Evolutionary conservation across 2,888 invertebrate genomes (phyloP).

Genomic region (Leucoma salicis): DNA sequence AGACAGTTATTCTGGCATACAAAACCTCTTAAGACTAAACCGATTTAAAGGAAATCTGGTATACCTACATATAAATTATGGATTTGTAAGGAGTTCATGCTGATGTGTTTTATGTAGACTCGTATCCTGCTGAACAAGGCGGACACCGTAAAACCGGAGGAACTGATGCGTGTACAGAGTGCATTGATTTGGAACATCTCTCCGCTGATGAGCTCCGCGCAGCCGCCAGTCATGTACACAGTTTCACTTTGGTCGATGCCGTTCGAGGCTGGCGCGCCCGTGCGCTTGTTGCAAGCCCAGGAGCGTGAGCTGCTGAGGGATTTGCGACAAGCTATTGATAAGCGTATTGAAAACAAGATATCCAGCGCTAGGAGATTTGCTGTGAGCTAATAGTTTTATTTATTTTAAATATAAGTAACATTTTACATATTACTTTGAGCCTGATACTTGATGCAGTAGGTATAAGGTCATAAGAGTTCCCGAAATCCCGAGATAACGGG

Average conservation of each 20-base stretch:
- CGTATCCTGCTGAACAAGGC: conserved; percentile 97
- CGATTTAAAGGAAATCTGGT: too few relatives aligned
- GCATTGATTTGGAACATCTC: conserved; percentile 98
- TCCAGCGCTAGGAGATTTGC: conserved; percentile 97
- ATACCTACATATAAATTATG: too few relatives aligned
- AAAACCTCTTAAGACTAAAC: too few relatives aligned
- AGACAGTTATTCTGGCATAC: too few relatives aligned
- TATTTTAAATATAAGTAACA: background rate
- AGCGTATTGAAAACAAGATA: conserved; percentile 96
- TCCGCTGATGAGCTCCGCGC: conserved; percentile 96
- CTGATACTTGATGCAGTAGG: too few relatives aligned
- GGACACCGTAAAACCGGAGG: conserved; percentile 95
- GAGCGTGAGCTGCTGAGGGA: conserved; percentile 94
- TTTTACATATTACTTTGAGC: background rate
- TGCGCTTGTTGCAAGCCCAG: conserved; percentile 91
- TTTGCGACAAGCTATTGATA: conserved; percentile 91
- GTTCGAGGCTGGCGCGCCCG: conserved; percentile 90
- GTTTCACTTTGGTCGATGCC: conserved; percentile 94
- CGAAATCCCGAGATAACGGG: too few relatives aligned
- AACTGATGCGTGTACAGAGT: conserved; percentile 95
- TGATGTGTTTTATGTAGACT: conserved; percentile 83
- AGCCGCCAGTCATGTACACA: conserved; percentile 96
- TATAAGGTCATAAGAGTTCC: too few relatives aligned
- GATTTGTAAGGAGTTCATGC: too few relatives aligned
- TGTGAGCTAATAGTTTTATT: conserved; percentile 80